phyloP scores from a whole-genome alignment of 1,140 invertebrate species.

The Lethocerus indicus region DNA sequence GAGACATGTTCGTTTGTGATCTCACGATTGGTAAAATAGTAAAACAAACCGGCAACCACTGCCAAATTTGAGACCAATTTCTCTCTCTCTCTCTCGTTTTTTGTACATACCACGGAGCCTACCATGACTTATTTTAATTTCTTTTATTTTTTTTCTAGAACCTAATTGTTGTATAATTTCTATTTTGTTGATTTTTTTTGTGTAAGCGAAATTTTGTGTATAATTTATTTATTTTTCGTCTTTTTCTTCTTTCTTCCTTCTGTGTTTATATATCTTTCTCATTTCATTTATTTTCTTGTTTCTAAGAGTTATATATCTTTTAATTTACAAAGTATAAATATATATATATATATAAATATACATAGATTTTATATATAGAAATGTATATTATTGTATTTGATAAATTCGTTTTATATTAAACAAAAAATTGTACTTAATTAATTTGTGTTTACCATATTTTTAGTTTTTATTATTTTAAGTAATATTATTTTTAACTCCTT shows the following conservation, averaged over 20 bases:
- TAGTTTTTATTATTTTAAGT: constrained; percentile 12
- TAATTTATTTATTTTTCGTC: constrained; percentile 13
- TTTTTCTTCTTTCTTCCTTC: constrained; percentile 6
- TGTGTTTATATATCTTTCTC: constrained; percentile 7
- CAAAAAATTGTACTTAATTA: constrained; percentile 17
- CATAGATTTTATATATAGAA: background rate
- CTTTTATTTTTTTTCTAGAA: constrained; percentile 1
- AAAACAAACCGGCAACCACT: constrained; percentile 13
- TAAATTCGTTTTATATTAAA: constrained; percentile 13
- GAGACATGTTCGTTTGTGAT: no score
- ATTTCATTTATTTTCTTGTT: constrained; percentile 8
- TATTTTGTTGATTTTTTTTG: constrained; percentile 1
- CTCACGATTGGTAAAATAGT: constrained; percentile 14
- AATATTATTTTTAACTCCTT: no score
- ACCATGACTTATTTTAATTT: constrained; percentile 12
- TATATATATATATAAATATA: constrained; percentile 2
- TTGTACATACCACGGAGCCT: constrained; percentile 13
- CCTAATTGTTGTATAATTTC: constrained; percentile 7
- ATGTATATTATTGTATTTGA: constrained; percentile 1
- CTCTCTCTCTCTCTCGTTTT: constrained; percentile 5
- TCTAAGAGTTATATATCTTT: constrained; percentile 9
- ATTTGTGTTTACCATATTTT: constrained; percentile 16
- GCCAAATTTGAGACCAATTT: constrained; percentile 13
- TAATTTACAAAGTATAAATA: constrained; percentile 8
- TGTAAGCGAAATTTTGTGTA: constrained; percentile 1